A percentile compares a stretch with the other conserved stretches of the same genome.
Conservation (phyloP, 2,888 invertebrate species). For the Tipula unca region DNA sequence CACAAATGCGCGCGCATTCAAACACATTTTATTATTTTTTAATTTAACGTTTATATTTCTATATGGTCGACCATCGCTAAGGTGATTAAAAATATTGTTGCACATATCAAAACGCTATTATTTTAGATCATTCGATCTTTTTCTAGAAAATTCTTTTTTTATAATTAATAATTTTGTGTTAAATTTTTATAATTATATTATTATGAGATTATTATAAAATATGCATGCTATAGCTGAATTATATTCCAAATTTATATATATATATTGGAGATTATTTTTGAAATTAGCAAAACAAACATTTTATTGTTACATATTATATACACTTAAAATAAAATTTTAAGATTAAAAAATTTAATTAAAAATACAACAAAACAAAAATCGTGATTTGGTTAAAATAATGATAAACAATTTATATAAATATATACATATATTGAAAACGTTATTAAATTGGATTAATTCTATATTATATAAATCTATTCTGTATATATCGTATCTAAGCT, state of each 20-base stretch:
- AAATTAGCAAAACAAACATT: not conserved
- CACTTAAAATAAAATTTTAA: not conserved
- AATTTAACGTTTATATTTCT: not conserved
- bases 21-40: not conserved
- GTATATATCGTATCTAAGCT: not conserved
- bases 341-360: not conserved
- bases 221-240: conserved; percentile 1
- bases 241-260: not conserved
- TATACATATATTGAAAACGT: not conserved
- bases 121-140: not conserved
- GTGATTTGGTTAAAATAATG: not conserved
- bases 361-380: not conserved
- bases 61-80: not conserved
- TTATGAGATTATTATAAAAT: not conserved
- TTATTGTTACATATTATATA: not conserved
- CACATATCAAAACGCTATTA: not conserved
- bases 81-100: not conserved
- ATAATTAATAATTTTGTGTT: not conserved
- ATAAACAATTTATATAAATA: not conserved
- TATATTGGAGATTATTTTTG: not conserved
- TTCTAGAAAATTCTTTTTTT: not conserved
- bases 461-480: not conserved
- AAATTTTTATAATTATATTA: not conserved
- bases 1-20: not conserved
- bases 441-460: not conserved